Conservation (phyloP, 1,140 invertebrate genomes). For the Drosophila repletoides region DNA sequence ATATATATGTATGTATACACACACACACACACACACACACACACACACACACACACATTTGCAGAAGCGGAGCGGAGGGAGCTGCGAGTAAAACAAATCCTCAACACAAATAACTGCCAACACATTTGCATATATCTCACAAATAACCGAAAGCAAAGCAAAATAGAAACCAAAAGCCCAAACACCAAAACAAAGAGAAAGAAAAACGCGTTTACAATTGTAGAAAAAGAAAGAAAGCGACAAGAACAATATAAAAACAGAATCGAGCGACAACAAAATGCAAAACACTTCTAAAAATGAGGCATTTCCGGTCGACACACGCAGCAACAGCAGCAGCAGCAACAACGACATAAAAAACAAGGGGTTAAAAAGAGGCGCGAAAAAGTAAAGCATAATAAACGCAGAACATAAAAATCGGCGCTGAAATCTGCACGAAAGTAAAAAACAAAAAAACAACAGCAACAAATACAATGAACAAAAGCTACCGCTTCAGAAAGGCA, state of each 20-base stretch:
- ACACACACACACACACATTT: too few species aligned
- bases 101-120: slow-evolving; percentile 72
- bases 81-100: slow-evolving; percentile 77
- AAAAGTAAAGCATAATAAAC: slow-evolving; percentile 71
- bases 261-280: slow-evolving; percentile 66
- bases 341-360: slow-evolving; percentile 29
- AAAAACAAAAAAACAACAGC: slow-evolving; percentile 12
- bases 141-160: slow-evolving; percentile 45
- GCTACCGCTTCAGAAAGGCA: slow-evolving; percentile 13
- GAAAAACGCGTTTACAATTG: slow-evolving; percentile 37
- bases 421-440: slow-evolving; percentile 69
- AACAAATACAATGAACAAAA: neutral
- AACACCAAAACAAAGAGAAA: slow-evolving; percentile 20
- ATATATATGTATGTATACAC: slow-evolving; percentile 54
- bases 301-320: slow-evolving; percentile 74
- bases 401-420: slow-evolving; percentile 69
- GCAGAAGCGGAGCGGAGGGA: slow-evolving; percentile 56
- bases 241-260: slow-evolving; percentile 16
- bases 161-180: slow-evolving; percentile 59
- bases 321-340: slow-evolving; percentile 14
- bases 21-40: too few species aligned
- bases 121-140: slow-evolving; percentile 74
- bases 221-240: slow-evolving; percentile 19
- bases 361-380: slow-evolving; percentile 73
- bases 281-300: slow-evolving; percentile 78